phyloP scores from a whole-genome alignment of 1,140 invertebrate species.

The Lamellibrachia luymesi region DNA sequence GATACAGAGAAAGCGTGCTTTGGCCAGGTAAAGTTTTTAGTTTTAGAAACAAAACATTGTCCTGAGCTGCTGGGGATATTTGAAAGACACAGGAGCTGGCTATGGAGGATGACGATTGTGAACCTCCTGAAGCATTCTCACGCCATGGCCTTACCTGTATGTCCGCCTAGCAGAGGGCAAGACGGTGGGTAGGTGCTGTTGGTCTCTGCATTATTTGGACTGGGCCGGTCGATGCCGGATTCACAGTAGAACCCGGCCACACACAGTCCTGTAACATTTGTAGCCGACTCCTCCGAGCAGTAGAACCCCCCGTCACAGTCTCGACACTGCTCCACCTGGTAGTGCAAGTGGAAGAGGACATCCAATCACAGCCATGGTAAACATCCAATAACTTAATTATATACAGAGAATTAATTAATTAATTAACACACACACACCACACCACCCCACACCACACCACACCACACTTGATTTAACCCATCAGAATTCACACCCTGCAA shows the following conservation, averaged over 20 bases:
- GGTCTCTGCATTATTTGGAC: conserved; percentile 35
- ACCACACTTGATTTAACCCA: no score
- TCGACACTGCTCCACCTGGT: conserved; percentile 42
- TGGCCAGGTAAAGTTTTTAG: no score
- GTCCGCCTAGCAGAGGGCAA: conserved; percentile 50
- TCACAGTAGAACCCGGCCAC: conserved; percentile 51
- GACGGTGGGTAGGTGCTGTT: conserved; percentile 42
- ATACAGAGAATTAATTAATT: no score
- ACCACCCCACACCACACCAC: no score
- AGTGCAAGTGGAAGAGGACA: not conserved
- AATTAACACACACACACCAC: no score
- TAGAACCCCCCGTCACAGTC: conserved; percentile 49
- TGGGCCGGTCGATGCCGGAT: conserved; percentile 33
- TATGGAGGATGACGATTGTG: no score
- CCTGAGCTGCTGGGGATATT: no score
- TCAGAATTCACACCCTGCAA: no score
- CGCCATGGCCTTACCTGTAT: conserved; percentile 40
- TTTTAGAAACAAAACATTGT: no score
- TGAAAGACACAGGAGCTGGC: no score
- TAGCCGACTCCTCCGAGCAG: conserved; percentile 44
- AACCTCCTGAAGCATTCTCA: not conserved
- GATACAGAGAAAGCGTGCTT: no score
- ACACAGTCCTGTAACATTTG: conserved; percentile 42
- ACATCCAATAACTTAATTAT: not conserved
- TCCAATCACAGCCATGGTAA: not conserved